Evolutionary conservation across 2,113 vertebrate genomes (phyloP), one percentile per base, ranked within the genome.

Genomic region (Phasianus colchicus): DNA sequence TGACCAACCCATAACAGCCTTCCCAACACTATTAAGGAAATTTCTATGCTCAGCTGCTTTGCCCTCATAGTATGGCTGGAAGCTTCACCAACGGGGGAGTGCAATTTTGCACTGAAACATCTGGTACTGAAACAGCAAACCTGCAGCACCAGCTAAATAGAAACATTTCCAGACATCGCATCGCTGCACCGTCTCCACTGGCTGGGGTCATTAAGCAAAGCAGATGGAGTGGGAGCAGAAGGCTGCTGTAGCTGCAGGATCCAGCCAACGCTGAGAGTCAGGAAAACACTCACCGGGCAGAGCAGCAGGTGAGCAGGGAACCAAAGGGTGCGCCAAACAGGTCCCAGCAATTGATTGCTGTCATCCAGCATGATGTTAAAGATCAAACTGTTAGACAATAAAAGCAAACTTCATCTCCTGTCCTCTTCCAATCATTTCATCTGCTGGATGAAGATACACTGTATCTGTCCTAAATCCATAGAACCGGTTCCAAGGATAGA

Each of bases 11-110:
- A 2, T 32, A 88, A 61, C 0, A 64, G 25, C 29, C 22, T 75
- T 79, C n/a, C 18, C 40, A 61, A 25, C 0, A 0, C 9, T 40
- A 58, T 17, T 18, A 1, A 1, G 36, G 11, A 73, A 79, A 76
- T 32, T 60, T 66, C 42, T 1, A 1, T 40, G 54, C 25, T 84
- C 70, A 64, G 40, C 64, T 70, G 42, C 47, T 71, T 88, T 88
- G 34, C 50, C 29, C n/a, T 75, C 32, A 13, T 21, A 11, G 6
- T 54, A 20, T 13, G 32, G 30, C 67, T 64, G 45, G 34, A 81
- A 92, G 43, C 30, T 67, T 57, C 67, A 54, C 19, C 29, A 57
- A 13, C 0, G 0, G 45, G 40, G 17, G 21, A 77, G 47, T n/a
- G 45, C 14, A 30, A 47, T 10, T 29, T 14, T n/a, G 30, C 54